A percentile compares a stretch with the other conserved stretches of the same genome.
phyloP scores from a whole-genome alignment of 2,888 invertebrate genomes.

The Oscheius myriophilus region DNA sequence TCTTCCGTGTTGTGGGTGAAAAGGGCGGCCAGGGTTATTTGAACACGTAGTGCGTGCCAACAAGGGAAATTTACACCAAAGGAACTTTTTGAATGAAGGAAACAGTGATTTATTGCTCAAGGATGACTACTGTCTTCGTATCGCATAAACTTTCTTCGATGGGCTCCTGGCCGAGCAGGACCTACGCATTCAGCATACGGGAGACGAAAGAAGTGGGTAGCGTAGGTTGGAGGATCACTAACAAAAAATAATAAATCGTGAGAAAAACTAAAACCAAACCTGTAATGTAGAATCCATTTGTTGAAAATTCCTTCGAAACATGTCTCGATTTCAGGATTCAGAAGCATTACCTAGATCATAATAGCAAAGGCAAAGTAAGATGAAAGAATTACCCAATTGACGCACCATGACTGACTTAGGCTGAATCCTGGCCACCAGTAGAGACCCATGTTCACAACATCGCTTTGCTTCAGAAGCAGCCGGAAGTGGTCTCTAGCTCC shows the following conservation, averaged over 20 bases:
- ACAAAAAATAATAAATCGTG: conserved; percentile 2
- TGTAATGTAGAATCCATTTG: conserved; percentile 60
- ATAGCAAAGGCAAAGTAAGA: not conserved
- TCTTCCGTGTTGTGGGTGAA: too few species aligned
- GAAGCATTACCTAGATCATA: conserved; percentile 21
- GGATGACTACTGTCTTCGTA: conserved; percentile 35
- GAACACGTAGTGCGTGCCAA: too few species aligned
- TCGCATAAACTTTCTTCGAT: conserved; percentile 43
- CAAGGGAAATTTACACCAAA: too few species aligned
- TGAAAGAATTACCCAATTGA: conserved; percentile 46
- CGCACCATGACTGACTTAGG: conserved; percentile 55
- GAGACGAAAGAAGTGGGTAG: conserved; percentile 49
- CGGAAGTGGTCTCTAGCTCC: conserved; percentile 58
- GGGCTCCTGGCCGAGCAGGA: conserved; percentile 41
- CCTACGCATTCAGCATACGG: conserved; percentile 52
- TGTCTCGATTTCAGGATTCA: conserved; percentile 44
- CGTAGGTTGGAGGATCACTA: conserved; percentile 62
- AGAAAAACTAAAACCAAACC: conserved; percentile 19
- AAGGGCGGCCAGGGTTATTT: too few species aligned
- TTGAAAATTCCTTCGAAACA: conserved; percentile 58
- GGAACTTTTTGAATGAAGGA: too few species aligned
- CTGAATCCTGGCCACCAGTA: conserved; percentile 63
- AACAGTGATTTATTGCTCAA: too few species aligned
- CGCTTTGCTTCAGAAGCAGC: conserved; percentile 55
- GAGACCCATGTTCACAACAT: conserved; percentile 58